Evolutionary conservation across 2,797 vertebrate genomes (phyloP), one percentile per base, ranked within the genome.

Genomic region (Microhierax caerulescens): DNA sequence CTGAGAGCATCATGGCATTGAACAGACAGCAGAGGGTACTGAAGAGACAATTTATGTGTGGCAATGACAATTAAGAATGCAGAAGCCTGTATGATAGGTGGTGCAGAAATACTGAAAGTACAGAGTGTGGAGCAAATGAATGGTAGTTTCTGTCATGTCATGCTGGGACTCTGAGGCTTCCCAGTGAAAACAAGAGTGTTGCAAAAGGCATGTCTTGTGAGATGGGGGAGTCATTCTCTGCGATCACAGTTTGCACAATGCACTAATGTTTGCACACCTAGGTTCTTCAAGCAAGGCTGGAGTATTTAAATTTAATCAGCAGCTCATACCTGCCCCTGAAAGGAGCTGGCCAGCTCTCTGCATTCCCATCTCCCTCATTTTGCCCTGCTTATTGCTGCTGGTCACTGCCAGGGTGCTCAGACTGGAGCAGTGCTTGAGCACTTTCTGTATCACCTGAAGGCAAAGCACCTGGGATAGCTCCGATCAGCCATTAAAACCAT

Each of bases 1-100:
- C 69, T 86, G 70, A 63, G 67, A 70, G 43, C 0, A 13, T 64
- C 32, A 23, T 74, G 70, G 54, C 93, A 67, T 79, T 82, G 45
- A 84, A 75, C 1, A 7, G 79, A 81, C 96, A 93, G 91, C 88
- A 97, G 95, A 96, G 94, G 95, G 94, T 95, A 94, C 77, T 85
- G 83, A 86, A 96, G 97, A 97, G 67, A 87, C 48, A 73, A 34
- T 85, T 92, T 82, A 43, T 48, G 15, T n/a, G 30, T 94, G 74
- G 47, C 88, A 90, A 67, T 82, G 34, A 85, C 90, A 90, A 60
- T 48, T 47, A 67, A 25, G 28, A n/a, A 7, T 76, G 51, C 21
- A 34, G 74, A 51, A 73, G 43, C 50, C 41, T 69, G 17, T 50
- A 73, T 53, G 78, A n/a, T 74, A 88, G 10, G 37, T 65, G 32